Evolutionary conservation across 2,888 invertebrate genomes (phyloP).

Genomic region (Philereme vetulata): DNA sequence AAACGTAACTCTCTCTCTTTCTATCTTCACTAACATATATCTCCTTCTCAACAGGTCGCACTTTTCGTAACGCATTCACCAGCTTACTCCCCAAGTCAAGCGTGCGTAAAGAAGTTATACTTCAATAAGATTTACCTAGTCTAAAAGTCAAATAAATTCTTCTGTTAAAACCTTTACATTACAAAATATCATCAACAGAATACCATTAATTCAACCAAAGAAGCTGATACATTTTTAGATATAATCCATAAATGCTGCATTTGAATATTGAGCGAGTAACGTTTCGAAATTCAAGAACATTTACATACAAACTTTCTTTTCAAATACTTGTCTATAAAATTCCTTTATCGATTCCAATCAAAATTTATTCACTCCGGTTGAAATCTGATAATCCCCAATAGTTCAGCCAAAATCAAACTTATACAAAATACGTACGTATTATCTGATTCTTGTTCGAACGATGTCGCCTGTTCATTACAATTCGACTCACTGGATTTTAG

Average conservation of each 20-base stretch:
- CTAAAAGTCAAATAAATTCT: too few species aligned
- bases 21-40: too few species aligned
- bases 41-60: too few species aligned
- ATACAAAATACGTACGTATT: slow-evolving; percentile 66
- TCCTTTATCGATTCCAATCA: slow-evolving; percentile 46
- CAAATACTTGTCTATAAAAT: slow-evolving; percentile 42
- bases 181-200: background rate
- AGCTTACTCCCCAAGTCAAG: too few species aligned
- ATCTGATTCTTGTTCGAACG: slow-evolving; percentile 62
- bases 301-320: slow-evolving; percentile 41
- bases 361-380: slow-evolving; percentile 53
- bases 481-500: slow-evolving; percentile 45
- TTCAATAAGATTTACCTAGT: too few species aligned
- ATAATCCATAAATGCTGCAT: slow-evolving; percentile 37
- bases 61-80: too few species aligned
- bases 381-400: slow-evolving; percentile 60
- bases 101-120: too few species aligned
- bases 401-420: slow-evolving; percentile 59
- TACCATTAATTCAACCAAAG: slow-evolving; percentile 13
- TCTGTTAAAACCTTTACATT: too few species aligned
- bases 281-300: slow-evolving; percentile 37
- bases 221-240: slow-evolving; percentile 27
- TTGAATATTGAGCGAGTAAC: slow-evolving; percentile 41
- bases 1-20: too few species aligned
- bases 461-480: slow-evolving; percentile 63